A percentile compares a stretch with the other conserved stretches of the same genome.
These are phyloP conservation scores for Phortica okadai DNA, from an alignment of 2,888 invertebrate genomes.

Conservation along the genomic window DNA sequence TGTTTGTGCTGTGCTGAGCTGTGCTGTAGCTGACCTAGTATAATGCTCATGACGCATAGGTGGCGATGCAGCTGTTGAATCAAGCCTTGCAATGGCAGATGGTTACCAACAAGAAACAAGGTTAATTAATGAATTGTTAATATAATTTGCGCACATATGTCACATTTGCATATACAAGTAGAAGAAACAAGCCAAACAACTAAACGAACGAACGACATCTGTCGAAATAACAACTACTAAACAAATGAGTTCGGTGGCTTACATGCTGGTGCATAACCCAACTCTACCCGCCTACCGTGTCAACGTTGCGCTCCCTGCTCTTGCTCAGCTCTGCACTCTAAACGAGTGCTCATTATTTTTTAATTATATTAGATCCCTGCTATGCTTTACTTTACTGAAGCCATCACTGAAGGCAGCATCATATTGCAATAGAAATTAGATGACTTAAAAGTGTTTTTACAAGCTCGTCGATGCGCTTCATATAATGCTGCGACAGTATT, in stretches of 20 bases:
- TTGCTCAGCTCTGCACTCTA: background rate
- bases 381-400: background rate
- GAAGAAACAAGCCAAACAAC: background rate
- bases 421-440: background rate
- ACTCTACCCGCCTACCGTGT: too few species aligned
- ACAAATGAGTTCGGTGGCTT: conserved; percentile 13
- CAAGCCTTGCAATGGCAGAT: background rate
- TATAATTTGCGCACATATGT: conserved; percentile 70
- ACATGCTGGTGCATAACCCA: too few species aligned
- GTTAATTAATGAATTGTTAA: conserved; percentile 72
- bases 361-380: background rate
- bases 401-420: background rate
- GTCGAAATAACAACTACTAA: conserved; percentile 39
- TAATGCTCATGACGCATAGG: background rate
- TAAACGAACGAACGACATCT: conserved; percentile 8
- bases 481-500: too few species aligned
- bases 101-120: conserved; percentile 65
- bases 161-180: conserved; percentile 31
- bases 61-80: background rate
- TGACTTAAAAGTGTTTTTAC: too few species aligned
- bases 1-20: background rate
- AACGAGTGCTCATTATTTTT: conserved; percentile 12
- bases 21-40: background rate
- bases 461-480: too few species aligned
- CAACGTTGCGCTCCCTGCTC: background rate